These are phyloP conservation scores for Bubo scandiacus DNA, from an alignment of 2,113 vertebrate species.

Conservation along the genomic window DNA sequence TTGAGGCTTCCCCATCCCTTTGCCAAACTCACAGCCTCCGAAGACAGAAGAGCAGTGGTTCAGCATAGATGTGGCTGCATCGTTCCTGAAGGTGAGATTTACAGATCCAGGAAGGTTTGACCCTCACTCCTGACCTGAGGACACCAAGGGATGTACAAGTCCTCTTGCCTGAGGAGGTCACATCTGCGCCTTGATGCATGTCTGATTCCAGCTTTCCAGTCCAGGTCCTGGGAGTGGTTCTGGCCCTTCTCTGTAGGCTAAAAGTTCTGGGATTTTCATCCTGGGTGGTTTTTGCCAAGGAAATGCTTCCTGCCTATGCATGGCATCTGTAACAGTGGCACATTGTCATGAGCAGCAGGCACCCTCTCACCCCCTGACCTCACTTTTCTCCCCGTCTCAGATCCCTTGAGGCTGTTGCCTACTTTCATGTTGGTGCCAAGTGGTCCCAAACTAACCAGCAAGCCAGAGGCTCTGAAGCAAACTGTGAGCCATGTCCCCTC, in stretches of 20 bases:
- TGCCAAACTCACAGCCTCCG: neutral
- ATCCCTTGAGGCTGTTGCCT: neutral
- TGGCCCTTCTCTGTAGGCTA: neutral
- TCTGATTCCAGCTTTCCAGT: neutral
- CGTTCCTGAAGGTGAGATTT: neutral
- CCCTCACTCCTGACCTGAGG: neutral
- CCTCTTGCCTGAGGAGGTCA: neutral
- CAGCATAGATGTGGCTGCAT: neutral
- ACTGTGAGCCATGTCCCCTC: neutral
- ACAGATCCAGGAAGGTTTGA: neutral
- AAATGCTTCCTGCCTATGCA: neutral
- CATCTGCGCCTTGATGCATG: neutral
- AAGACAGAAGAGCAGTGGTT: neutral
- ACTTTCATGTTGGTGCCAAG: neutral
- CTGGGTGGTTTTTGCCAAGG: neutral
- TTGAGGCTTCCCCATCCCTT: neutral
- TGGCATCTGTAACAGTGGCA: neutral
- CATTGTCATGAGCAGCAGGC: neutral
- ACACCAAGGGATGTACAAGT: neutral
- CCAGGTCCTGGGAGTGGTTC: accelerated
- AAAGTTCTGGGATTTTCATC: neutral
- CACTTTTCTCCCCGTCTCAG: accelerated
- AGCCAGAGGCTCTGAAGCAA: neutral
- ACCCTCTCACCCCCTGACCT: accelerated
- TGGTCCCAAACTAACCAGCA: neutral